Evolutionary conservation across 2,888 invertebrate genomes (phyloP), one percentile per base, ranked within the genome.

Genomic region (Parnassius apollo): DNA sequence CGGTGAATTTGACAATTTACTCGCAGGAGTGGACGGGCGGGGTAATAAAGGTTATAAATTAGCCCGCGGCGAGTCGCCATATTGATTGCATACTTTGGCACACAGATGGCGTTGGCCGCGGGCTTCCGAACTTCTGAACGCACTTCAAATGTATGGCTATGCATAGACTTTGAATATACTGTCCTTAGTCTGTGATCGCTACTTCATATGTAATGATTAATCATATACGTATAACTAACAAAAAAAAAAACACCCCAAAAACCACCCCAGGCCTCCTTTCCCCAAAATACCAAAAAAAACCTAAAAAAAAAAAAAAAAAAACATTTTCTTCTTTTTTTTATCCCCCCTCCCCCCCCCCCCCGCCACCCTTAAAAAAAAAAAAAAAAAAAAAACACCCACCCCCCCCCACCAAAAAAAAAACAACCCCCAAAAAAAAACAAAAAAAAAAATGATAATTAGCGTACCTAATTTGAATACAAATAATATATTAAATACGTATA

Each of bases 21-120:
- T 46, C 51, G 62, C 59, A 50, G 13, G 35, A 45, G 58, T 45
- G 48, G 54, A 59, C 45, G 59, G 55, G 35, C 11, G 18, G 50
- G 74, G 74, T 71, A 76, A 78, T 80, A 73, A 71, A 69, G 66
- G 61, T 70, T 64, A 78, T 80, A 81, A 75, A 80, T 80, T 71
- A 70, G 77, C 80, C 77, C 53, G 71, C 72, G 77, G 78, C 79
- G 70, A 68, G 67, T 72, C 68, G 70, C 74, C 69, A 76, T 78
- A 78, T 73, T 71, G 78, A 78, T 77, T 70, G 75, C 73, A 69
- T 69, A 57, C 64, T 56, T 65, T 67, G 69, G 67, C 69, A 62
- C 74, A 73, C 72, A 77, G 74, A 78, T 76, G 74, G 69, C 75
- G 66, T 69, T 72, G 69, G 65, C 72, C 67, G 67, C 69, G 68